Base-by-base conservation (phyloP, 2,888 invertebrate genomes). In the Xestia ashworthii region DNA sequence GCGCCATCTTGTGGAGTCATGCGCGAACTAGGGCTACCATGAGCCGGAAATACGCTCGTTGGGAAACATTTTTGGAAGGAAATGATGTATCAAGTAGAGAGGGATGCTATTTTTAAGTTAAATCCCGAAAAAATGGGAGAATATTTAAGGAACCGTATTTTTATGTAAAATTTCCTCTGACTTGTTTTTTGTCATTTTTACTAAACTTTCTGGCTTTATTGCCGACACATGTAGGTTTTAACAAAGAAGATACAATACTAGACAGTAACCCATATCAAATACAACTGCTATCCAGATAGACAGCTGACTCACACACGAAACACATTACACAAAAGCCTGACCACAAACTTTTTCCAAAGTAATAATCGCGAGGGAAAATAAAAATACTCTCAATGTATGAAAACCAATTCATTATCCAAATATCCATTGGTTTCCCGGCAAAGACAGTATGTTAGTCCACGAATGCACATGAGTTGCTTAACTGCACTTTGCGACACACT, bases 1-100 rank as follows among this genome's bases (percentile, higher is more conserved):
- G 64, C 86, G 89, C 90, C 88, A 92, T 93, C 92, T 92, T 92
- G 89, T 90, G 88, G 88, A 88, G 82, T 81, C 85, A 75, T 78
- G 78, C 76, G 81, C 78, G 81, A 76, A 69, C 69, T 82, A 85
- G 75, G 80, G 76, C 75, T 68, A 71, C 83, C 81, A 81, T 80
- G 71, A 66, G 74, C 65, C 80, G 84, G 84, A 85, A 87, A 84
- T 87, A 71, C 75, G 71, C 78, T 81, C 64, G 74, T 82, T 78
- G 75, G n/a, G 81, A 77, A 86, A 84, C 78, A 82, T 87, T 87
- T 84, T 80, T 86, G 62, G 71, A 77, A 80, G 87, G 86, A 87
- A 87, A 87, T 87, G 38, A 78, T 75, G 76, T 78, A 82, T 84
- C 75, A 87, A 78, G 68, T 53, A 58, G n/a, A 55, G 68, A 38